Evolutionary conservation across 2,888 invertebrate species (phyloP).

Genomic region (Oxyscelio sp.): DNA sequence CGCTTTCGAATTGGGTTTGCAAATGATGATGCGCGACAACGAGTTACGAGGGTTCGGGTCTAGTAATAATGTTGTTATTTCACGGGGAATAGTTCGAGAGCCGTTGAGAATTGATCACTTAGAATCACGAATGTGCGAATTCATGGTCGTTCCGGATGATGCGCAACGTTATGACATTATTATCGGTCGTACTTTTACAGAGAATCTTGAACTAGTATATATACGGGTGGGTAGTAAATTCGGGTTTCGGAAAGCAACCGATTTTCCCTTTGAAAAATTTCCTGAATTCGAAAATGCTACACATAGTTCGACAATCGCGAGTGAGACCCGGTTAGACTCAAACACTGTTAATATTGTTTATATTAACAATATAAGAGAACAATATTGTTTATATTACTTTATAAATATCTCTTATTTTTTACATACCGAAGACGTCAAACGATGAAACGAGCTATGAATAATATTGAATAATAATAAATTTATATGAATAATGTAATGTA

Average conservation of each 20-base stretch:
- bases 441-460: too few species aligned
- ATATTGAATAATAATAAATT: too few species aligned
- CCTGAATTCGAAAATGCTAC: background rate
- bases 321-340: too few species aligned
- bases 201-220: conserved; percentile 18
- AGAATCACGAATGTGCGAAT: conserved; percentile 22
- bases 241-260: conserved; percentile 6
- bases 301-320: background rate
- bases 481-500: too few species aligned
- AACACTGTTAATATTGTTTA: too few species aligned
- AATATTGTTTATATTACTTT: too few species aligned
- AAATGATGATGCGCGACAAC: background rate
- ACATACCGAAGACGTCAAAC: too few species aligned
- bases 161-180: conserved; percentile 47
- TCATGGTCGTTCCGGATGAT: conserved; percentile 56
- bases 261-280: conserved; percentile 26
- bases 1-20: conserved; percentile 9
- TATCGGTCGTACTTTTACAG: conserved; percentile 54
- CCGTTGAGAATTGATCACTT: conserved; percentile 35
- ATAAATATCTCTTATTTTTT: too few species aligned
- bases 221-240: background rate
- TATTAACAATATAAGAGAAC: too few species aligned
- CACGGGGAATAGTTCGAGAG: conserved; percentile 34
- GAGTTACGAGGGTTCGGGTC: conserved; percentile 49
- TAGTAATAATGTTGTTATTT: conserved; percentile 21